Evolutionary conservation across 2,797 vertebrate species (phyloP), one percentile per base, ranked within the genome.

Genomic region (Takifugu rubripes): DNA sequence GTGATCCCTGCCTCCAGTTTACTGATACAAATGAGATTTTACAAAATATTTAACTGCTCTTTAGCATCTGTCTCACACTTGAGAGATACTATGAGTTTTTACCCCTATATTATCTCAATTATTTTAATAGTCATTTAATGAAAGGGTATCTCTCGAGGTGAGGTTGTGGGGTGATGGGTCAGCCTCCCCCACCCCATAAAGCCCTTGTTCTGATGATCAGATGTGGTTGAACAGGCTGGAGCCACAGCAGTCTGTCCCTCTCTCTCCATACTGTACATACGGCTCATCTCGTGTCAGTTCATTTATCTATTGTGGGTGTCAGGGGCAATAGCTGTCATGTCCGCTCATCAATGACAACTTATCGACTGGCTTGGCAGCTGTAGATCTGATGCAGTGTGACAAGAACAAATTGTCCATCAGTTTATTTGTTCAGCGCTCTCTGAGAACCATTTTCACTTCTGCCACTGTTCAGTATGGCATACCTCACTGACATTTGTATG

Each of bases 251-350:
- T 54, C 63, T 15, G 15, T 58, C 69, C 58, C 50, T 59, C 16
- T n/a, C n/a, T 56, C 68, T 56, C 21, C 21, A 40, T 58, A 42
- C 29, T 24, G 24, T 36, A n/a, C 60, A 42, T 31, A 21, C 25
- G n/a, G 25, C 65, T 21, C 42, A 56, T 75, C 71, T 72, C 56
- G 24, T 67, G 74, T 78, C 78, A 78, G 70, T 80, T 70, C 71
- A 77, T 71, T 77, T 63, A 53, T 81, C 75, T 48, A 26, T 71
- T 24, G 54, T 58, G 67, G 75, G 78, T 83, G 84, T 84, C 84
- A 66, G 52, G 45, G 70, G 60, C 14, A 53, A 83, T 81, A 63
- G 75, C 70, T 67, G 73, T 82, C 78, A 78, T 9, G 16, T 55
- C 66, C 56, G 12, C 78, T 80, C 69, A 78, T 81, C 57, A 63